A percentile compares a stretch with the other conserved stretches of the same genome.
Evolutionary conservation across 2,797 vertebrate genomes (phyloP).

Genomic region (Geotrypetes seraphini): DNA sequence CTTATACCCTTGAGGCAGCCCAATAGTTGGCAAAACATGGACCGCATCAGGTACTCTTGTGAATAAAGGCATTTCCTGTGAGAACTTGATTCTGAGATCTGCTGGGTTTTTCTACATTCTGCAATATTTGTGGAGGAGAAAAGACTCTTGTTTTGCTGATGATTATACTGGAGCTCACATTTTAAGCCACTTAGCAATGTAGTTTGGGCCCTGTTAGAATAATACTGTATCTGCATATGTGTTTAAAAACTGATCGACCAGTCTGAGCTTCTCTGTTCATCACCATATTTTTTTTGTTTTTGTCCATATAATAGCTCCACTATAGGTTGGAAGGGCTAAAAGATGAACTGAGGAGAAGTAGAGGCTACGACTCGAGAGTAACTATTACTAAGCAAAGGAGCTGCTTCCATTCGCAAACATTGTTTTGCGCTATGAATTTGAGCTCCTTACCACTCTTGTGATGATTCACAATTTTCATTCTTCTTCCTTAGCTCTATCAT

Average conservation of each 20-base stretch:
- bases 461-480: conserved; percentile 67
- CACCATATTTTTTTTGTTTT: conserved; percentile 87
- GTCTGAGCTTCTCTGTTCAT: conserved; percentile 68
- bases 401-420: conserved; percentile 71
- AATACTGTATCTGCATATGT: conserved; percentile 41
- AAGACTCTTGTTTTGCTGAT: too few relatives aligned
- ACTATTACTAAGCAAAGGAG: conserved; percentile 86
- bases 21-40: too few relatives aligned
- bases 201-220: conserved; percentile 39
- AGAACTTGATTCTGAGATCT: too few relatives aligned
- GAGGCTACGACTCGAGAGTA: conserved; percentile 98
- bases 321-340: conserved; percentile 99
- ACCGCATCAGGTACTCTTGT: too few relatives aligned
- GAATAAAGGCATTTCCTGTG: too few relatives aligned
- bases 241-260: conserved; percentile 54
- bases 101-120: too few relatives aligned
- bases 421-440: conserved; percentile 72
- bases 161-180: conserved; percentile 20
- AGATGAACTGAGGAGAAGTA: conserved; percentile 97
- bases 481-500: conserved; percentile 68
- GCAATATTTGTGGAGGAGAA: too few relatives aligned
- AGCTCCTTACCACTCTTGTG: conserved; percentile 67
- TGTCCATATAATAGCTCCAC: conserved; percentile 93
- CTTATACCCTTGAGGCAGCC: too few relatives aligned
- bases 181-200: conserved; percentile 36